A percentile compares a stretch with the other conserved stretches of the same genome.
phyloP scores from a whole-genome alignment of 2,888 invertebrate species.

The Crocallis elinguaria region DNA sequence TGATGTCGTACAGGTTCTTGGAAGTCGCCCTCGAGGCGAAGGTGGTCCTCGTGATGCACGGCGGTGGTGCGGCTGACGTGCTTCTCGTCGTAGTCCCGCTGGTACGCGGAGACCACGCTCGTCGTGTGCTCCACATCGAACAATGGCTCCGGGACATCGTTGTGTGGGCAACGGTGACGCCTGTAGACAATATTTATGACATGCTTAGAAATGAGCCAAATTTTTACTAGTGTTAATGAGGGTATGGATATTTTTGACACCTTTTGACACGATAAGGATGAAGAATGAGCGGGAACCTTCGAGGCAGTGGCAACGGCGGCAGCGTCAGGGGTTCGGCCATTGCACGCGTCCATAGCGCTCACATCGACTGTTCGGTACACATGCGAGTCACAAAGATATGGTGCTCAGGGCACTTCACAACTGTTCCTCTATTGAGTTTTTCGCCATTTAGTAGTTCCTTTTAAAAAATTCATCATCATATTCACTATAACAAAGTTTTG shows the following conservation, averaged over 20 bases:
- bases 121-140: conserved; percentile 84
- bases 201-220: conserved; percentile 42
- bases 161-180: conserved; percentile 93
- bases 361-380: conserved; percentile 42
- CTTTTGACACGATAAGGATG: conserved; percentile 77
- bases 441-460: conserved; percentile 12
- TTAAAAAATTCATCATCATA: conserved; percentile 6
- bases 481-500: neutral
- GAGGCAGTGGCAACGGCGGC: conserved; percentile 72
- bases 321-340: conserved; percentile 76
- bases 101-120: conserved; percentile 86
- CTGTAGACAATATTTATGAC: conserved; percentile 71
- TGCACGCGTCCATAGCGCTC: conserved; percentile 74
- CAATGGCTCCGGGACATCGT: conserved; percentile 86
- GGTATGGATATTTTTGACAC: conserved; percentile 46
- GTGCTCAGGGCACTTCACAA: conserved; percentile 44
- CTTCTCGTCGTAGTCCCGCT: conserved; percentile 87
- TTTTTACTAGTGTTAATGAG: neutral
- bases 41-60: conserved; percentile 88
- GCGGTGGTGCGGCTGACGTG: conserved; percentile 85
- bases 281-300: conserved; percentile 64
- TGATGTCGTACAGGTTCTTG: conserved; percentile 78
- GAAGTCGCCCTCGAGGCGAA: conserved; percentile 89
- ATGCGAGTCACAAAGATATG: conserved; percentile 44
- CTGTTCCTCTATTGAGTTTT: conserved; percentile 35